Percentiles rank a stretch among this genome's conserved stretches.
Conservation (phyloP, 2,113 vertebrate species). For the Cephalopterus ornatus region DNA sequence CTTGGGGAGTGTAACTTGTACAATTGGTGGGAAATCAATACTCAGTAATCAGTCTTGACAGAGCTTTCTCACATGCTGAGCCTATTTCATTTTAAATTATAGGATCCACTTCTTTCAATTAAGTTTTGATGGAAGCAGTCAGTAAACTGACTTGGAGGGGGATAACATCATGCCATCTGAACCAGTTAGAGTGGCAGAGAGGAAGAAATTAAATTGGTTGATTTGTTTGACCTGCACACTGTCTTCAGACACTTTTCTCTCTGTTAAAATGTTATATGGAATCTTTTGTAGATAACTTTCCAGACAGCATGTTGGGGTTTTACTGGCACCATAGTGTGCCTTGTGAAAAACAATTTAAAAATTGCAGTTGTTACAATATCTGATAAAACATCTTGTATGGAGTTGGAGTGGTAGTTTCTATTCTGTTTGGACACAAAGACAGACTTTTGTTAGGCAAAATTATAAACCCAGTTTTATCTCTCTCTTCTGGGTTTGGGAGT, state of each 20-base stretch:
- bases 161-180: neutral
- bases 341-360: conserved; percentile 39
- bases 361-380: neutral
- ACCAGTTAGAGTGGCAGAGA: neutral
- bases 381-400: neutral
- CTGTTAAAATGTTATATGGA: conserved; percentile 42
- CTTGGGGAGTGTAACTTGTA: conserved; percentile 17
- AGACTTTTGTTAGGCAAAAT: neutral
- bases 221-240: conserved; percentile 39
- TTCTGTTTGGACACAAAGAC: neutral
- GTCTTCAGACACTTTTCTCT: conserved; percentile 35
- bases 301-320: neutral
- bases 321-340: conserved; percentile 20
- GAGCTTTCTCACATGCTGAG: conserved; percentile 53
- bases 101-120: conserved; percentile 46
- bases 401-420: neutral
- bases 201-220: conserved; percentile 31
- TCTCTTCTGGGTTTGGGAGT: neutral
- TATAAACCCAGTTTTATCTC: neutral
- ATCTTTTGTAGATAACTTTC: conserved; percentile 23
- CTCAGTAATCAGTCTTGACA: conserved; percentile 45
- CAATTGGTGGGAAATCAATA: conserved; percentile 42
- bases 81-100: conserved; percentile 43
- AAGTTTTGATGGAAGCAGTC: conserved; percentile 30
- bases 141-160: conserved; percentile 9